A percentile compares a stretch with the other conserved stretches of the same genome.
Evolutionary conservation across 2,113 vertebrate species (phyloP).

Genomic region (Astur gentilis): DNA sequence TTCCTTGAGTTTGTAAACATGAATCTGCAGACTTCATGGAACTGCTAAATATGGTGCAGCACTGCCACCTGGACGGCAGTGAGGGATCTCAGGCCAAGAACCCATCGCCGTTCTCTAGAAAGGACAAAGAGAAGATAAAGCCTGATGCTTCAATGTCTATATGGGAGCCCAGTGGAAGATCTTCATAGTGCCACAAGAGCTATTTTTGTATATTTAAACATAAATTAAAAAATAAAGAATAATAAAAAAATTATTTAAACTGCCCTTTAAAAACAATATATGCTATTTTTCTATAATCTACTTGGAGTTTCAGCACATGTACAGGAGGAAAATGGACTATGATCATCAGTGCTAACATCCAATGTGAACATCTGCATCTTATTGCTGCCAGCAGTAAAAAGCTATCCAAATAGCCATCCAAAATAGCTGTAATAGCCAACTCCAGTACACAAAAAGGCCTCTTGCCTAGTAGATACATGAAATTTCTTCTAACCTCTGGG

Average conservation of each 20-base stretch:
- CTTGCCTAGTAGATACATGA: neutral
- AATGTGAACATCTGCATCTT: neutral
- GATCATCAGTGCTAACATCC: neutral
- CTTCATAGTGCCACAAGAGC: neutral
- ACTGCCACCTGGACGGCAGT: neutral
- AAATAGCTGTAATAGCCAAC: neutral
- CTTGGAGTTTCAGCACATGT: neutral
- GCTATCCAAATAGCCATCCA: neutral
- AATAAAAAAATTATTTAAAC: neutral
- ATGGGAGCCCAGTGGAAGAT: neutral
- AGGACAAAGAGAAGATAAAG: neutral
- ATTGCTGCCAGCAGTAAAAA: neutral
- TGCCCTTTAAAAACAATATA: neutral
- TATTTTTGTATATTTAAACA: neutral
- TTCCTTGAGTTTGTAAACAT: neutral
- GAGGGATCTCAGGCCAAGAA: neutral
- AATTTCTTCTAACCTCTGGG: neutral
- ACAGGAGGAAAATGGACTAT: neutral
- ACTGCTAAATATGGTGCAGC: neutral
- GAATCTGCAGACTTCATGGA: neutral
- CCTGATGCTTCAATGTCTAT: neutral
- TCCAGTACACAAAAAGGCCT: neutral
- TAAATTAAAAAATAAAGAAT: neutral
- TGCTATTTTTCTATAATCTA: neutral
- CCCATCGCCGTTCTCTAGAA: accelerated